Evolutionary conservation across 1,140 invertebrate genomes (phyloP), one percentile per base, ranked within the genome.

Genomic region (Ruditapes philippinarum): DNA sequence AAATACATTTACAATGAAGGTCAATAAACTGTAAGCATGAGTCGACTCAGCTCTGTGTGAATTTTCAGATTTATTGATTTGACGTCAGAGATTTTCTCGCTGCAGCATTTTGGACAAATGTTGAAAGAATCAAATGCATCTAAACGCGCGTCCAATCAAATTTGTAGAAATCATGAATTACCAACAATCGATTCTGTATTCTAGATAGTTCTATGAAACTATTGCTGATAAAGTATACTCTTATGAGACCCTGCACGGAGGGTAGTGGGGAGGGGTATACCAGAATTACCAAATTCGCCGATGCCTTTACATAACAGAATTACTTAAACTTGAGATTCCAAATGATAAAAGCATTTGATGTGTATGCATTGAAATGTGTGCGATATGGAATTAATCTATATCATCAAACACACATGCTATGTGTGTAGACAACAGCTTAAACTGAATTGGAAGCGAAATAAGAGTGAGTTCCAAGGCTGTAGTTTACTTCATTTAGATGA

Each of bases 161-260:
- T 78, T 78, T 51, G 42, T 49, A 57, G 22, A 78, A 78, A 51
- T 78, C 74, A 78, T 78, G 40, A 78, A 54, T 78, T 78, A 38
- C 45, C 51, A 54, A 57, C 33, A n/a, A n/a, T n/a, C n/a, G n/a
- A n/a, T n/a, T n/a, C n/a, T n/a, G n/a, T n/a, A n/a, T n/a, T n/a
- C n/a, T 78, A 45, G 31, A 78, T 78, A 31, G 45, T 78, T 78
- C 45, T 19, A 36, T 25, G 4, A 74, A 19, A n/a, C n/a, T n/a
- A n/a, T n/a, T n/a, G n/a, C 36, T 25, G 70, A 74, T 42, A 49
- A 49, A 22, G 49, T 33, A 49, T 78, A 33, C 45, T 31, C 17
- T 70, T 70, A 36, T 70, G 19, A 70, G 14, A 14, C n/a, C 33
- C 3, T 22, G 14, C 14, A 40, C 38, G 9, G 22, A n/a, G 38